These are phyloP conservation scores for Anguilla obscura DNA, from an alignment of 2,797 vertebrate species.

Conservation along the genomic window DNA sequence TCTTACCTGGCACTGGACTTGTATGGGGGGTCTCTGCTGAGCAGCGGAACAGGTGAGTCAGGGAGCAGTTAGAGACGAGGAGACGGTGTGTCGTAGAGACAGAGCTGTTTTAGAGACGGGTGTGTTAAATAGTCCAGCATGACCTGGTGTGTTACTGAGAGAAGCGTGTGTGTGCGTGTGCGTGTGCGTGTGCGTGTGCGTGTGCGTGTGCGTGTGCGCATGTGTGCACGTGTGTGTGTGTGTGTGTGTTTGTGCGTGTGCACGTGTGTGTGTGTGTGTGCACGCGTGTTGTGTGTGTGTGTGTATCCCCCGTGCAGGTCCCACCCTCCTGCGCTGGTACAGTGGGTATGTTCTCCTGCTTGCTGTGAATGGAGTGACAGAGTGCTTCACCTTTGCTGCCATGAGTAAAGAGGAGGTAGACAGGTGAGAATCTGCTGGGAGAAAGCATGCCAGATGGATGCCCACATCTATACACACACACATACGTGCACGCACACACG, in stretches of 20 bases:
- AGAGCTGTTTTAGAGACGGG: not conserved
- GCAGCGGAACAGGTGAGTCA: conserved; percentile 84
- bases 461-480: not conserved
- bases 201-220: conserved; percentile 26
- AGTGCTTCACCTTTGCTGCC: conserved; percentile 92
- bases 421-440: conserved; percentile 72
- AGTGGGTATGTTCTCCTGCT: conserved; percentile 90
- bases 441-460: not conserved
- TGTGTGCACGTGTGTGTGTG: conserved; percentile 31
- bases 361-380: conserved; percentile 90
- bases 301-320: conserved; percentile 71
- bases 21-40: conserved; percentile 90
- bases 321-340: conserved; percentile 83
- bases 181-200: conserved; percentile 34
- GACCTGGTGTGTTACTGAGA: not conserved
- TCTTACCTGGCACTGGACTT: conserved; percentile 90
- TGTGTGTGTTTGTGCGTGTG: not conserved
- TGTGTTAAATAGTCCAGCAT: conserved; percentile 1
- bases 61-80: not conserved
- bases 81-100: no score
- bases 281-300: conserved; percentile 17
- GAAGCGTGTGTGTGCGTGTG: conserved; percentile 20
- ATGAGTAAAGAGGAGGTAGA: conserved; percentile 95
- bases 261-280: conserved; percentile 21
- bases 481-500: not conserved